Evolutionary conservation across 2,113 vertebrate species (phyloP).

Genomic region (Forbesichthys agassizii): DNA sequence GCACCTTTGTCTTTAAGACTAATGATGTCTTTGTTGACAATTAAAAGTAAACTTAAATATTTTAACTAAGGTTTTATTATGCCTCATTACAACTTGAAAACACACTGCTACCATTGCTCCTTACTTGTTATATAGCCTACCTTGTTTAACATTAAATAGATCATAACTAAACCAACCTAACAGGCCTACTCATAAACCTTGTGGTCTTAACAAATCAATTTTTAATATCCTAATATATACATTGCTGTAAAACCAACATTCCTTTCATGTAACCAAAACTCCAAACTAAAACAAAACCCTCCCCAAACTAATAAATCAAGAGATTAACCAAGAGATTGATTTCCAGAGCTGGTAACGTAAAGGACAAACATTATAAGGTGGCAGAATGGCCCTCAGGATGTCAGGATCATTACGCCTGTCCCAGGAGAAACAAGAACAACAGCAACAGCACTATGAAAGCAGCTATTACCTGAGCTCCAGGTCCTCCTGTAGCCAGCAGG

Average conservation of each 20-base stretch:
- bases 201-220: constrained; percentile 21
- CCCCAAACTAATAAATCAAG: constrained; percentile 6
- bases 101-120: background rate
- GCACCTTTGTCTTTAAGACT: too few relatives aligned
- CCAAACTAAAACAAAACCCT: constrained; percentile 31
- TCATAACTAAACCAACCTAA: constrained; percentile 28
- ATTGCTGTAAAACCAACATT: background rate
- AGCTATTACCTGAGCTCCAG: constrained; percentile 79
- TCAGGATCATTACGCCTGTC: constrained; percentile 82
- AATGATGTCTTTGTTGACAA: too few relatives aligned
- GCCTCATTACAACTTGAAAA: background rate
- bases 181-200: constrained; percentile 4
- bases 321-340: constrained; percentile 63
- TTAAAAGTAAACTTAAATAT: too few relatives aligned
- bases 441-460: constrained; percentile 84
- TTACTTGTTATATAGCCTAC: constrained; percentile 16
- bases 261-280: constrained; percentile 31
- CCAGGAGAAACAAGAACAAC: constrained; percentile 74
- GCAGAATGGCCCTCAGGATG: constrained; percentile 78
- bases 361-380: constrained; percentile 57
- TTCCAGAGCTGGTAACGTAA: constrained; percentile 60
- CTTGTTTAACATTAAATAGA: constrained; percentile 43
- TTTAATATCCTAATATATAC: background rate
- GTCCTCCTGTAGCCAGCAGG: constrained; percentile 77
- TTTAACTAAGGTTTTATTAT: too few relatives aligned